Base-by-base conservation (phyloP, 2,797 vertebrate genomes). In the Labeo calbasu region DNA sequence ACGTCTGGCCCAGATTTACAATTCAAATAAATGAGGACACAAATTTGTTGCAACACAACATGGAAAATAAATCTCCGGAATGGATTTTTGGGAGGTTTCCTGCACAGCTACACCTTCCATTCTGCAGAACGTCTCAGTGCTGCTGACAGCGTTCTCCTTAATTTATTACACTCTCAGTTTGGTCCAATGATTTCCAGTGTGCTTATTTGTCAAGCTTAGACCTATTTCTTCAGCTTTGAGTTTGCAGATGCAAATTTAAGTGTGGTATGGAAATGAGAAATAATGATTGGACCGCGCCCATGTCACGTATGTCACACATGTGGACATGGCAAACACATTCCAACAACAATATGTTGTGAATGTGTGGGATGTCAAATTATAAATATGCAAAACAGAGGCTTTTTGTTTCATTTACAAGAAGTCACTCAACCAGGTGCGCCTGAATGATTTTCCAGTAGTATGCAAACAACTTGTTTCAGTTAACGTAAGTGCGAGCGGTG, bases 381-480 rank as follows among this genome's bases (percentile, higher is more conserved):
- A 53, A 80, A 81, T 84, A 87, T 87, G 79, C 79, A 87, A 84
- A 87, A 51, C 12, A 86, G 70, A 21, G 15, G 43, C 59, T 89
- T 85, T 32, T 87, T 87, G 83, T 72, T 79, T 72, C 25, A 23
- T 79, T 85, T 83, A 70, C 65, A 50, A 68, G 85, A 84, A 70
- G 17, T 82, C 84, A 57, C 86, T 84, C 71, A 86, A 50, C 72
- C 86, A 86, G 85, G 86, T 89, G 89, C 40, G 83, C 75, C 57
- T 87, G 88, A 85, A 81, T 75, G 82, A 83, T 82, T 79, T 76
- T 82, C 70, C 80, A 82, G 84, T 65, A 81, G 57, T 81, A 88
- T 87, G 86, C 85, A 87, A 88, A 87, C 17, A 36, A 59, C 81
- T 76, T 55, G 57, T 69, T 80, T 50, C 57, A 53, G 25, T 69